Conservation (phyloP, 1,140 invertebrate species). For the Andricus grossulariae region DNA sequence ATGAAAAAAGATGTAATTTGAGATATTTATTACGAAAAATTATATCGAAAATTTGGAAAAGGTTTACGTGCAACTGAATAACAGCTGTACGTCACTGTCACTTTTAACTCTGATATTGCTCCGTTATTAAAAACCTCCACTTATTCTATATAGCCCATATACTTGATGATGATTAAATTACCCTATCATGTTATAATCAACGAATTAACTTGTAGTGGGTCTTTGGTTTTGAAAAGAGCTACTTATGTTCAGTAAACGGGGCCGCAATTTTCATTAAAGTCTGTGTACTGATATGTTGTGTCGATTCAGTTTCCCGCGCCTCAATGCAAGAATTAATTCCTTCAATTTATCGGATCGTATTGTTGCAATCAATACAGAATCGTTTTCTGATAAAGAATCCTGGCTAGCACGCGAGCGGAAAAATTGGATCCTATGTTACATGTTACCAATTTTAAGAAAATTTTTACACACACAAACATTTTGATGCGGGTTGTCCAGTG, state of each 20-base stretch:
- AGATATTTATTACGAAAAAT: constrained; percentile 40
- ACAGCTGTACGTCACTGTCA: constrained; percentile 33
- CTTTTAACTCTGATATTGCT: constrained; percentile 46
- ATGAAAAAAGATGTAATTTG: neutral
- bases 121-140: constrained; percentile 40
- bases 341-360: no score
- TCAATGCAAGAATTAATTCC: constrained; percentile 38
- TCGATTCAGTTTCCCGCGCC: constrained; percentile 41
- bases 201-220: constrained; percentile 8
- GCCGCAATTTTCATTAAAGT: constrained; percentile 36
- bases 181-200: constrained; percentile 33
- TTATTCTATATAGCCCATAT: constrained; percentile 45
- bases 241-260: constrained; percentile 36
- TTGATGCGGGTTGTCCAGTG: no score
- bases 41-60: constrained; percentile 31
- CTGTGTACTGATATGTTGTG: constrained; percentile 39
- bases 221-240: constrained; percentile 44
- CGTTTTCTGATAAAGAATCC: no score
- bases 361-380: no score
- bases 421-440: no score
- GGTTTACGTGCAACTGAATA: constrained; percentile 5
- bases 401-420: no score
- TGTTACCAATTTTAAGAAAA: no score
- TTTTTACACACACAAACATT: no score
- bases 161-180: constrained; percentile 45